Base-by-base conservation (phyloP, 2,888 invertebrate species). In the Hyposoter dolosus region DNA sequence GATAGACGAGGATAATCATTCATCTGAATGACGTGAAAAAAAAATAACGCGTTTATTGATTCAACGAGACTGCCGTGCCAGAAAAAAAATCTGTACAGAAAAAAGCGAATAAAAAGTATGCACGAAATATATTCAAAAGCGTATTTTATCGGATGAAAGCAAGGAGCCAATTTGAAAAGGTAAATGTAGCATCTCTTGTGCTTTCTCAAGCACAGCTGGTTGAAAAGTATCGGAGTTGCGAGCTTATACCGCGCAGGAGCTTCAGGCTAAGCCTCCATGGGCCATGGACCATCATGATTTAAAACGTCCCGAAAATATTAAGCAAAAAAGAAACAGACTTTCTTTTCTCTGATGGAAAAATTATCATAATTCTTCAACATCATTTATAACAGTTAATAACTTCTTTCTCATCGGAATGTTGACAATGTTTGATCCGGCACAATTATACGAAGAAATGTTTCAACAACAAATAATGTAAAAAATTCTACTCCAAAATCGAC, bases 81-180 rank as follows among this genome's bases (percentile, higher is more conserved):
- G 1, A 66, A 40, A 23, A 63, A n/a, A 63, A 63, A 35, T 0
- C 10, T 35, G 9, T n/a, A 17, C 1, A 15, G 28, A 15, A 47
- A 69, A 45, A 17, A 6, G 40, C 12, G n/a, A 35, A n/a, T 43
- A n/a, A 23, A 23, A 60, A 69, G 47, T 47, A 17, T n/a, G 23
- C 17, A 43, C 60, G 56, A 19, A 47, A 60, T 60, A 10, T 53
- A 78, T 45, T 50, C 60, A 23, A 50, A 28, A 74, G 74, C 17
- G 45, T 28, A 81, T 80, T 45, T 53, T 45, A 66, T 60, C 63
- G 71, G 68, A 72, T 68, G 76, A 81, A 71, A 60, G 77, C 56
- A 77, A 82, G 72, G 60, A 43, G 66, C 50, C 65, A 68, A 82
- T 75, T 85, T 77, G 74, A 75, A 82, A 82, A 77, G 63, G 78